phyloP scores from a whole-genome alignment of 2,888 invertebrate species.

The Neocrepidodera transversa region DNA sequence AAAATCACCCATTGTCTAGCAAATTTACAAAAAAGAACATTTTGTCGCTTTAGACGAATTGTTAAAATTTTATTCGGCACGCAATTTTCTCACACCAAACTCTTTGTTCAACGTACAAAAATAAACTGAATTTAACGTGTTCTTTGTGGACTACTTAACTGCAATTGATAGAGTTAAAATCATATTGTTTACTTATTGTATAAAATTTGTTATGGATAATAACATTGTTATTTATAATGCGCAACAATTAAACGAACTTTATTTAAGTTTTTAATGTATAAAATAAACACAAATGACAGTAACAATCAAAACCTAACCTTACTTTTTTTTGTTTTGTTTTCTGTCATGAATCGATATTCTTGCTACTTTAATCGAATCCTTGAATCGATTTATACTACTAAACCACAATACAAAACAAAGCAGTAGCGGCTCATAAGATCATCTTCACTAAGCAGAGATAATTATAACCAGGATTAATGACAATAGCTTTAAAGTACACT shows the following conservation, averaged over 20 bases:
- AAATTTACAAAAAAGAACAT: constrained; percentile 50
- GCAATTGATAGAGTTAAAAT: background rate
- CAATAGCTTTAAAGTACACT: too few species aligned
- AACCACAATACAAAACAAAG: too few species aligned
- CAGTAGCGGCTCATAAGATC: too few species aligned
- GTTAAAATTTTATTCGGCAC: constrained; percentile 27
- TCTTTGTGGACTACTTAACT: constrained; percentile 17
- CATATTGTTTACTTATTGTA: constrained; percentile 11
- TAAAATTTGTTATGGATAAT: background rate
- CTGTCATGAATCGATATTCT: too few species aligned
- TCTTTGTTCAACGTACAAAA: constrained; percentile 19
- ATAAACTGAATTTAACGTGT: constrained; percentile 9
- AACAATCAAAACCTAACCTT: too few species aligned
- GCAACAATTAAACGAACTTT: background rate
- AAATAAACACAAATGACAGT: too few species aligned
- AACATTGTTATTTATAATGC: background rate
- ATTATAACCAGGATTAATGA: too few species aligned
- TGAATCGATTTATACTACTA: too few species aligned
- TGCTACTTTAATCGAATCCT: too few species aligned
- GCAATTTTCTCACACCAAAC: background rate
- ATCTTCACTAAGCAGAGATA: too few species aligned
- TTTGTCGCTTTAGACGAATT: constrained; percentile 50
- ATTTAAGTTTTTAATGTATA: background rate
- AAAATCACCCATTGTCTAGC: constrained; percentile 54
- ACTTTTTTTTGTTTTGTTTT: too few species aligned